Evolutionary conservation across 2,797 vertebrate genomes (phyloP), one percentile per base, ranked within the genome.

Genomic region (Enteromius afrohamiltoni): DNA sequence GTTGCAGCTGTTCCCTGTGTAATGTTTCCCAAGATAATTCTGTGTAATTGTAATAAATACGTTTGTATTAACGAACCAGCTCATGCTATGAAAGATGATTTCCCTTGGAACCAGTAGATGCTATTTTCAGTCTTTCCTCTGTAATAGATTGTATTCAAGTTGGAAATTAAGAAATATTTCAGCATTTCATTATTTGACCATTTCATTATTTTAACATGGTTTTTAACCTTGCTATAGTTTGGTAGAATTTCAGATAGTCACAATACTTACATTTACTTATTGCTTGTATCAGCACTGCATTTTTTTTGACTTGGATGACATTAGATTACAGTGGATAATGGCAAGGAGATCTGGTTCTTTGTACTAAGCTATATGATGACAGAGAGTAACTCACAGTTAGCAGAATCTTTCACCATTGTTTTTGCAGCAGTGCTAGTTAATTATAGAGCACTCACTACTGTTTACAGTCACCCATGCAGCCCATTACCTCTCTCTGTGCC

Each of bases 401-500:
- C 17, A 78, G 49, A 71, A 77, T 58, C 6, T n/a, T 77, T 80
- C 19, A 65, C 60, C 64, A 49, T 53, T 78, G 29, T 73, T 60
- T 80, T 62, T 76, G 23, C 34, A 73, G 79, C 74, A 65, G 31
- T 42, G 16, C 42, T 79, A 60, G 73, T 26, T 67, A 60, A 82
- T 84, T 82, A 62, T 80, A 74, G 78, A 58, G 68, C 68, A n/a
- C 29, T n/a, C 47, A 34, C 82, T 47, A 68, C 67, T 74, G 68
- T 76, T 58, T 73, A 87, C 58, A 64, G 37, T 62, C 71, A 29
- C 40, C 53, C 51, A 86, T 90, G 90, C 85, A 89, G 83, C 62
- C 90, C 91, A 90, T 92, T 90, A 91, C 86, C 86, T 85, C 85
- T 85, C 85, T 88, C 87, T 89, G 77, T 86, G 74, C 74, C 81